phyloP scores from a whole-genome alignment of 2,888 invertebrate genomes.

The Macrophya annulata region DNA sequence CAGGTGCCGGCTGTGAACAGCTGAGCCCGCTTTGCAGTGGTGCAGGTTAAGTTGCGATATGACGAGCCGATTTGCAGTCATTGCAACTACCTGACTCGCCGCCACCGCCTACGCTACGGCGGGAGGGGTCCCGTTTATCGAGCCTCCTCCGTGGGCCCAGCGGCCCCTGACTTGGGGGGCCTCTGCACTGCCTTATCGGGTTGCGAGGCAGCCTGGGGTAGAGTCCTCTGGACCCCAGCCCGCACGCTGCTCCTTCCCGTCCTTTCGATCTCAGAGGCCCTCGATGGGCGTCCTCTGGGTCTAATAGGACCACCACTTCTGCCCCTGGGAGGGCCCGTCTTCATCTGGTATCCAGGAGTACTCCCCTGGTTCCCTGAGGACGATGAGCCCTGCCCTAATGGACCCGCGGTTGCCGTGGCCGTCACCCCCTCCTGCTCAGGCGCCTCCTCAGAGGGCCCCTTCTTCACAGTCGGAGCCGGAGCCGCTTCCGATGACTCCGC shows the following conservation, averaged over 20 bases:
- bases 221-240: not conserved
- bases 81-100: too few species aligned
- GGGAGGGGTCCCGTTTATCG: too few species aligned
- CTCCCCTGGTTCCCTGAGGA: not conserved
- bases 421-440: not conserved
- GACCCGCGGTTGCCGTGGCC: not conserved
- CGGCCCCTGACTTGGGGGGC: too few species aligned
- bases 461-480: not conserved
- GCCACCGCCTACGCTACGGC: too few species aligned
- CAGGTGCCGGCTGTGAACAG: too few species aligned
- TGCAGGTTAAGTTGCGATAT: constrained; percentile 53
- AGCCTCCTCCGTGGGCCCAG: too few species aligned
- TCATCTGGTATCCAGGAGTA: not conserved
- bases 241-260: not conserved
- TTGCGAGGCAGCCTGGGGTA: not conserved
- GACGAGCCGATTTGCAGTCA: too few species aligned
- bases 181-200: not conserved
- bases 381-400: not conserved
- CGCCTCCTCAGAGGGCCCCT: not conserved
- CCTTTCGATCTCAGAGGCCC: not conserved
- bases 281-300: not conserved
- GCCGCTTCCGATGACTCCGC: not conserved
- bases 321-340: not conserved
- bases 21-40: too few species aligned
- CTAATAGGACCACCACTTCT: not conserved